Conservation (phyloP, 2,113 vertebrate species). For the Nerophis lumbriciformis region DNA sequence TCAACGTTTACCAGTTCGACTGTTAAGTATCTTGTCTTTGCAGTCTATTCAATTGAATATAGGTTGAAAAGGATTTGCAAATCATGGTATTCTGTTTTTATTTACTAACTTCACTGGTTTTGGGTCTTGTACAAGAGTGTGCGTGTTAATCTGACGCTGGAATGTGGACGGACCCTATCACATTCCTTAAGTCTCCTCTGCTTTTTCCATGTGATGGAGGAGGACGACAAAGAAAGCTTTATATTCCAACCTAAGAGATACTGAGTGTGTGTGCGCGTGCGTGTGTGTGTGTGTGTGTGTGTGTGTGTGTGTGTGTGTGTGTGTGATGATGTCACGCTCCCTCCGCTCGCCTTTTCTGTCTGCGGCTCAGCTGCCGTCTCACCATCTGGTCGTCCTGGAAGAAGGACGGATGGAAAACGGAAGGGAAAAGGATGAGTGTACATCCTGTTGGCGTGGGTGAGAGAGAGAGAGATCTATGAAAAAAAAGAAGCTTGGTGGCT, state of each 20-base stretch:
- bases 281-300: constrained; percentile 13
- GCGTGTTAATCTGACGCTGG: constrained; percentile 21
- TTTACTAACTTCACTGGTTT: too few species aligned
- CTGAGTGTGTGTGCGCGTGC: constrained; percentile 1
- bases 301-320: constrained; percentile 27
- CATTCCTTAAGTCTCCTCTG: constrained; percentile 42
- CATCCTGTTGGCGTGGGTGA: constrained; percentile 40
- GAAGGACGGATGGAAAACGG: constrained; percentile 23
- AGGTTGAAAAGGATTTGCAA: too few species aligned
- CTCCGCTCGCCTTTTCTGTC: constrained; percentile 54
- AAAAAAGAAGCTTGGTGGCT: constrained; percentile 17
- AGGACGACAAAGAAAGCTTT: constrained; percentile 64
- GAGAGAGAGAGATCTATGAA: not conserved
- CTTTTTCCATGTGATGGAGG: constrained; percentile 47
- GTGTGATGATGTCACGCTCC: constrained; percentile 58
- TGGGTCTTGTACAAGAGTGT: not conserved
- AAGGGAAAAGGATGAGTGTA: constrained; percentile 40
- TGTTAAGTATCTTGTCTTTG: too few species aligned
- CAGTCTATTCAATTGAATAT: too few species aligned
- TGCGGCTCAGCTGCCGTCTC: constrained; percentile 53
- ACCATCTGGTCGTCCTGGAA: constrained; percentile 57
- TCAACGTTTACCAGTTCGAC: too few species aligned
- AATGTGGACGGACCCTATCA: constrained; percentile 24
- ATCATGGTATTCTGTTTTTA: too few species aligned
- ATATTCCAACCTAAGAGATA: constrained; percentile 23